Percentiles rank a stretch among this genome's conserved stretches.
phyloP scores from a whole-genome alignment of 2,888 invertebrate genomes.

The Plagodis dolabraria region DNA sequence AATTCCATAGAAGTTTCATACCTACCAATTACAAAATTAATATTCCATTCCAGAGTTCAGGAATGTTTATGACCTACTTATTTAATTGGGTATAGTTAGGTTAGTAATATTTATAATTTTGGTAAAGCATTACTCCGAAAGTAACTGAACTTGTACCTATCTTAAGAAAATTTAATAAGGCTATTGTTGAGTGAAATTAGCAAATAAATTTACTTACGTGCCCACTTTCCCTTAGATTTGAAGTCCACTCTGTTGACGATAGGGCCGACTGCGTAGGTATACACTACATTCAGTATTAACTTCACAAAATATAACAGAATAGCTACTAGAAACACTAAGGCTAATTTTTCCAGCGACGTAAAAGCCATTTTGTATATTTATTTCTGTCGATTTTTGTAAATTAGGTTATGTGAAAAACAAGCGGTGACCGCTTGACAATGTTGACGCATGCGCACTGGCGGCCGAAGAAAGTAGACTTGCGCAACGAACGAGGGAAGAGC shows the following conservation, averaged over 20 bases:
- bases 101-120: too few relatives aligned
- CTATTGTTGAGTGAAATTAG: neutral
- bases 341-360: conserved; percentile 73
- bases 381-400: conserved; percentile 25
- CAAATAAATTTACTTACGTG: conserved; percentile 85
- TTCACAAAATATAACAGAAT: conserved; percentile 60
- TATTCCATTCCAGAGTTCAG: too few relatives aligned
- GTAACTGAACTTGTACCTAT: too few relatives aligned
- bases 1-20: too few relatives aligned
- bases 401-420: conserved; percentile 64
- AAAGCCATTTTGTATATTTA: conserved; percentile 52
- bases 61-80: too few relatives aligned
- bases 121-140: too few relatives aligned
- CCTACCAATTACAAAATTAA: too few relatives aligned
- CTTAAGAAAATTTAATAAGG: neutral
- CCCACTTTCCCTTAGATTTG: conserved; percentile 90
- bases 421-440: conserved; percentile 64
- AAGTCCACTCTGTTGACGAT: conserved; percentile 86
- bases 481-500: conserved; percentile 51
- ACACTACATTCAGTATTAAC: conserved; percentile 53
- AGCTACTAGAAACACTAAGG: conserved; percentile 67
- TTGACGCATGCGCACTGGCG: conserved; percentile 76
- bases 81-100: too few relatives aligned
- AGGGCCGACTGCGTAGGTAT: conserved; percentile 80
- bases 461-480: conserved; percentile 75